Base-by-base conservation (phyloP, 1,140 invertebrate genomes). In the Philotrypesis tridentata region DNA sequence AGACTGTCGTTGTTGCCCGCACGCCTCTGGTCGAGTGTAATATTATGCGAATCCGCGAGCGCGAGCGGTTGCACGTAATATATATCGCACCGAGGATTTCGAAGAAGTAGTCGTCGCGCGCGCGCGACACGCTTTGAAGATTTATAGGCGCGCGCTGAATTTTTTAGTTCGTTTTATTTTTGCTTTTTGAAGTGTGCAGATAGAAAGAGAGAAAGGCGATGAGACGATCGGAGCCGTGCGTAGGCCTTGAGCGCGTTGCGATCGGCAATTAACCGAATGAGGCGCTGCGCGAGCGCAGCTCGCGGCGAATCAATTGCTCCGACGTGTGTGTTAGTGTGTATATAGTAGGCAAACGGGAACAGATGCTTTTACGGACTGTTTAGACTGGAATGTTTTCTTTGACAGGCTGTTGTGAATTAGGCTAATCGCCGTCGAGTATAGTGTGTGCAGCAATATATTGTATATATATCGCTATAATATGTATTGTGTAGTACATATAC, bases 191-290 rank as follows among this genome's bases (percentile, higher is more conserved):
- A 55, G 48, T 55, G 1, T 5, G 4, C 1, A 55, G 1, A 21
- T 7, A 43, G 9, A 55, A 17, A 55, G 48, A n/a, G 43, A 48
- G 17, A 48, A 14, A 17, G 21, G n/a, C 21, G 48, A 55, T 55
- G 48, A 55, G 33, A 37, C 5, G 48, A 5, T 55, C 48, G 61
- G 9, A 65, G 61, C n/a, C n/a, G n/a, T n/a, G n/a, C n/a, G n/a
- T 37, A 37, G 33, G 61, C 61, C 61, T 65, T 65, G 61, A 21
- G 14, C 61, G 23, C 61, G 61, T 27, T 65, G 61, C 61, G 61
- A 25, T 29, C 23, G 61, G 61, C n/a, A 65, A 65, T 65, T 65
- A 65, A 65, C 23, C 61, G 23, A 65, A 65, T 29, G 61, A n/a
- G n/a, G n/a, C n/a, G n/a, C n/a, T n/a, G n/a, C n/a, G n/a, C n/a